Conservation (phyloP, 2,888 invertebrate species). For the Eulithis testata region DNA sequence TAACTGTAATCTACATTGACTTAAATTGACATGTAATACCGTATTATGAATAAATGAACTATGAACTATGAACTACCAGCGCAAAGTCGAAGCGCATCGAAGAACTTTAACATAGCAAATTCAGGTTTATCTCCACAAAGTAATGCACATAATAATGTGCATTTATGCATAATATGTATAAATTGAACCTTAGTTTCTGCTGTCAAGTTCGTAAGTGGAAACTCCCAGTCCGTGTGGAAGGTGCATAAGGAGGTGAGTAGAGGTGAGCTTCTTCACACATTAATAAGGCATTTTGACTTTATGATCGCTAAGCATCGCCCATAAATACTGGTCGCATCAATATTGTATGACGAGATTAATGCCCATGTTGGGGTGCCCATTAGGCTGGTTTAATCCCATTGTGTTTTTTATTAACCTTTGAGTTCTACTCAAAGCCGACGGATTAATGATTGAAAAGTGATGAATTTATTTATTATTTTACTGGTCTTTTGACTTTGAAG, state of each 20-base stretch:
- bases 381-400: conserved; percentile 80
- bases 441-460: conserved; percentile 69
- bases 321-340: conserved; percentile 82
- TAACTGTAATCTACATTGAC: too few relatives aligned
- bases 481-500: conserved; percentile 33
- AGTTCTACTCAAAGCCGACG: conserved; percentile 66
- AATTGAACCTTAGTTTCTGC: too few relatives aligned
- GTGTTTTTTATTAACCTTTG: conserved; percentile 74
- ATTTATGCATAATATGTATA: too few relatives aligned
- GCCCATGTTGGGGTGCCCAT: conserved; percentile 81
- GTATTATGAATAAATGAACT: too few relatives aligned
- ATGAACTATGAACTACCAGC: too few relatives aligned
- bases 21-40: too few relatives aligned
- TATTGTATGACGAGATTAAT: conserved; percentile 83
- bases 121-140: too few relatives aligned
- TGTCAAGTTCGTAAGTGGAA: too few relatives aligned
- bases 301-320: conserved; percentile 69
- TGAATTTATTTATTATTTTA: conserved; percentile 66
- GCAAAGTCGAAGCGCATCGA: too few relatives aligned
- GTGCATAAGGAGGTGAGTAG: conserved; percentile 31
- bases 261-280: conserved; percentile 83
- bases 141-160: too few relatives aligned
- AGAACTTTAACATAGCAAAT: too few relatives aligned
- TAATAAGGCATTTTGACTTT: conserved; percentile 81
- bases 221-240: conserved; percentile 4